A percentile compares a stretch with the other conserved stretches of the same genome.
Conservation (phyloP, 2,113 vertebrate species). For the Ariopsis seemanni region DNA sequence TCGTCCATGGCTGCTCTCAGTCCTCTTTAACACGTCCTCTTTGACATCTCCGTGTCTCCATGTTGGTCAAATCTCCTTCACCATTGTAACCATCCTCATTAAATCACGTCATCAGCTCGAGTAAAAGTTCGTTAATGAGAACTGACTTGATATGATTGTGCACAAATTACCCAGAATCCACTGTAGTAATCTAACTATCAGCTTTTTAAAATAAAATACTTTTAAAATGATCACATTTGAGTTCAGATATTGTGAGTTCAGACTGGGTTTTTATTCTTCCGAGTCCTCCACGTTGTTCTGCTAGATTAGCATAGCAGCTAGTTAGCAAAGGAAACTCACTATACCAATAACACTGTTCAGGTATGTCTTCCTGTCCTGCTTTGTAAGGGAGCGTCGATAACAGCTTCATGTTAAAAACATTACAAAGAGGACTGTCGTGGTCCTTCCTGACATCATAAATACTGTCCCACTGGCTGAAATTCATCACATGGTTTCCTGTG, state of each 20-base stretch:
- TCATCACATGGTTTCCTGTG: neutral
- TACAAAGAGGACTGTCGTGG: neutral
- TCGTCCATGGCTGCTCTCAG: neutral
- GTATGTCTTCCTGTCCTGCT: neutral
- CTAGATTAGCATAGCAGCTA: neutral
- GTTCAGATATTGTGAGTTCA: neutral
- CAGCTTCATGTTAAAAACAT: neutral
- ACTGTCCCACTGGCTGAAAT: neutral
- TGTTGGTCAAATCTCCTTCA: neutral
- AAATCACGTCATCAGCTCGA: neutral
- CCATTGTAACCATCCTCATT: neutral
- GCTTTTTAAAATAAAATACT: neutral
- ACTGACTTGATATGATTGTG: neutral
- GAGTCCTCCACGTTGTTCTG: neutral
- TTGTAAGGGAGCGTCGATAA: neutral
- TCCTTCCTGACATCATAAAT: conserved; percentile 15
- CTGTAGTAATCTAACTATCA: neutral
- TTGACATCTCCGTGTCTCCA: neutral
- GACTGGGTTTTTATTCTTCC: neutral
- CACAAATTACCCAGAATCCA: conserved; percentile 13
- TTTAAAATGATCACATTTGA: neutral
- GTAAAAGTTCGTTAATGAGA: neutral
- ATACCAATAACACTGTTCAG: neutral
- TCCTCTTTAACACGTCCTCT: neutral
- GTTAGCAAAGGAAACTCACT: neutral